These are phyloP conservation scores for Neosilurus mollespiculum DNA, from an alignment of 2,797 vertebrate species.

Conservation along the genomic window DNA sequence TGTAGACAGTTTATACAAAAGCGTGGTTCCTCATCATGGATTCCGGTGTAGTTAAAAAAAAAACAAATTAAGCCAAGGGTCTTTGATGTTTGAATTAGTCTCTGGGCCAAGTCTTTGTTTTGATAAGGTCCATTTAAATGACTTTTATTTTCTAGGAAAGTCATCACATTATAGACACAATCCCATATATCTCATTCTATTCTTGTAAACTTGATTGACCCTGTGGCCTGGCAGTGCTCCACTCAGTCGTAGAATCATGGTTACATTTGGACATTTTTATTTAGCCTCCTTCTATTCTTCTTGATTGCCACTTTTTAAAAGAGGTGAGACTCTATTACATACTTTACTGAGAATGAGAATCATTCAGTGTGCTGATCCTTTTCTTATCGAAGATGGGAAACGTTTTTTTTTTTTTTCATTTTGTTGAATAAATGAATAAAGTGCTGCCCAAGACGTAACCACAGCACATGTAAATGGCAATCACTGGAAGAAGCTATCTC, in stretches of 20 bases:
- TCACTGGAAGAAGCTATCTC: not conserved
- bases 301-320: not conserved
- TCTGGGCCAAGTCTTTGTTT: too few species aligned
- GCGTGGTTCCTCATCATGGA: not conserved
- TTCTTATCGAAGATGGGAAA: not conserved
- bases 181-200: not conserved
- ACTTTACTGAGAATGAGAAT: not conserved
- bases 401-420: too few species aligned
- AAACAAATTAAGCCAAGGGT: not conserved
- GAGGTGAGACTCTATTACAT: not conserved
- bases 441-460: not conserved
- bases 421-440: too few species aligned
- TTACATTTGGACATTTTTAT: not conserved
- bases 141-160: not conserved
- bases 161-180: not conserved
- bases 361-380: not conserved
- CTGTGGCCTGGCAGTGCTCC: not conserved
- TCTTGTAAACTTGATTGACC: not conserved
- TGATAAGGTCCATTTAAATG: not conserved
- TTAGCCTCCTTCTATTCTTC: not conserved
- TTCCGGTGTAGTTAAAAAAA: too few species aligned
- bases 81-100: not conserved
- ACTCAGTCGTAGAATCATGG: not conserved
- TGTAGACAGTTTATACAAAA: not conserved
- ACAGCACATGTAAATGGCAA: not conserved